Evolutionary conservation across 1,140 invertebrate species (phyloP).

Genomic region (Drusus annulatus): DNA sequence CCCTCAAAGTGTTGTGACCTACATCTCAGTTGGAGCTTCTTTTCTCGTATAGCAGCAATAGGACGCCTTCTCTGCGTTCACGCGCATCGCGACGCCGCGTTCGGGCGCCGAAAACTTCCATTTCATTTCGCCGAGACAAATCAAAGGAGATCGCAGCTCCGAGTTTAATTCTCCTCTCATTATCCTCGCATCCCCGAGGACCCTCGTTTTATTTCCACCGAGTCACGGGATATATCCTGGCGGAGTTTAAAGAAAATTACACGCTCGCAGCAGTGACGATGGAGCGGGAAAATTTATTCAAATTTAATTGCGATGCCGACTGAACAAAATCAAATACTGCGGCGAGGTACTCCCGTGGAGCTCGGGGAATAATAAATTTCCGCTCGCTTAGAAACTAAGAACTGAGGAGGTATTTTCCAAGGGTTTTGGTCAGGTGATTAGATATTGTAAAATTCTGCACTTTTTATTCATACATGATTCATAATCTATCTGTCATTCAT

Average conservation of each 20-base stretch:
- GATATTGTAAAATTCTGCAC: too few relatives aligned
- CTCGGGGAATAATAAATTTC: too few relatives aligned
- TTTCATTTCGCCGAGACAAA: neutral
- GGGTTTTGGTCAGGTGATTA: too few relatives aligned
- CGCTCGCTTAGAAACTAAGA: too few relatives aligned
- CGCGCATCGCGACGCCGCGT: too few relatives aligned
- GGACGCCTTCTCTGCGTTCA: too few relatives aligned
- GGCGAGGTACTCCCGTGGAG: neutral
- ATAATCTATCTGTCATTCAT: too few relatives aligned
- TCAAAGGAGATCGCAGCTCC: neutral
- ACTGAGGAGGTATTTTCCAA: too few relatives aligned
- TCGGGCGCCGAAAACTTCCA: neutral
- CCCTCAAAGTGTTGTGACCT: too few relatives aligned
- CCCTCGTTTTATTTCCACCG: neutral
- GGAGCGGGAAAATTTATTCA: constrained; percentile 11
- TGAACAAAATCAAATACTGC: constrained; percentile 11
- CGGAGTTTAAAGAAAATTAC: constrained; percentile 12
- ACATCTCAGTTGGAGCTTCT: too few relatives aligned
- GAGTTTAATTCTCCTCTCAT: constrained; percentile 5
- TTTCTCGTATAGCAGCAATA: too few relatives aligned
- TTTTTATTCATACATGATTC: too few relatives aligned
- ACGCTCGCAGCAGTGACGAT: neutral
- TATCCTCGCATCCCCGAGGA: neutral
- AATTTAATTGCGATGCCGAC: constrained; percentile 3
- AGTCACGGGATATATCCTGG: neutral